Evolutionary conservation across 2,113 vertebrate species (phyloP), one percentile per base, ranked within the genome.

Genomic region (Brienomyrus brachyistius): DNA sequence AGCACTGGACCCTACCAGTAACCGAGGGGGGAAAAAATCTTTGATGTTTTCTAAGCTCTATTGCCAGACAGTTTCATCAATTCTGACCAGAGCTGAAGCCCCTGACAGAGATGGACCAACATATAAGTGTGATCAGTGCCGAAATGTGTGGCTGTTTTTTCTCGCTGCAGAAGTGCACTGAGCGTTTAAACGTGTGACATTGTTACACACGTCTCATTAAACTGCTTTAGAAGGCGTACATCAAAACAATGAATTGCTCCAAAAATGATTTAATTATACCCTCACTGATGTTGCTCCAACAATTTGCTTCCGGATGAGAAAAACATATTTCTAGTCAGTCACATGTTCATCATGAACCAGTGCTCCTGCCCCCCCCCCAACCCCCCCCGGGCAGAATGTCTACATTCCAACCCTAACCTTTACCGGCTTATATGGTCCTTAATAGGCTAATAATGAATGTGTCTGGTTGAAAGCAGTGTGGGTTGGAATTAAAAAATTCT

Each of bases 11-110:
- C 13, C 27, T 86, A 51, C 47, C 13, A 27, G 48, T n/a, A 50
- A 86, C 48, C 31, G 13, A 15, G 47, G n/a, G 48, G 10, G 6
- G 52, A 77, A 45, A 84, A 84, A 84, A 48, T 48, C 84, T 87
- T 87, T 87, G 50, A 87, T 87, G 83, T 51, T 85, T 51, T 50
- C 85, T 87, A 35, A 54, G 85, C 48, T 21, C 50, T 84, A 10
- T 50, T 43, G 74, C 74, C 35, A 80, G 35, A 43, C 82, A 45
- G 50, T 86, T 86, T 86, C 43, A 86, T 54, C 27, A 35, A 23
- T 52, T 86, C 50, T 86, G 48, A 52, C 47, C 50, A 31, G 27
- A 50, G 23, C 50, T 52, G 47, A n/a, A 87, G 13, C 51, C n/a
- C n/a, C 9, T 51, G 23, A 48, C 48, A 86, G 83, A 80, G 74